Evolutionary conservation across 2,888 invertebrate genomes (phyloP), one percentile per base, ranked within the genome.

Genomic region (Cheilosia variabilis): DNA sequence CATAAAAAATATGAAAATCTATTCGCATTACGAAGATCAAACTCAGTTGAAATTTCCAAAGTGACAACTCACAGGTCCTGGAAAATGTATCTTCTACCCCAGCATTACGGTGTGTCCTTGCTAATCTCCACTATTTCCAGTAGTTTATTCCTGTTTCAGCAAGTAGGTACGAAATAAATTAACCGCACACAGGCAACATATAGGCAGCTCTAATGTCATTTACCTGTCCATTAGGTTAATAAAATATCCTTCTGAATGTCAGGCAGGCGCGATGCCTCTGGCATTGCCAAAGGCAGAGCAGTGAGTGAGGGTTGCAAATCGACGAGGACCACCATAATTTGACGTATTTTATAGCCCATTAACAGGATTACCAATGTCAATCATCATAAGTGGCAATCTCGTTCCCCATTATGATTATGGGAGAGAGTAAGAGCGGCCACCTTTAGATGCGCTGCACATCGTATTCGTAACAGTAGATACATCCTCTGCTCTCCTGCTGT

Each of bases 281-380:
- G 9, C 37, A 37, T 37, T 37, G 37, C 37, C 57, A 41, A 71
- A 53, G 19, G 60, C 66, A 80, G 76, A 76, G 62, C 68, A 58
- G 58, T 27, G 17, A 22, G 58, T 47, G 50, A 22, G 37, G 81
- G 86, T 76, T 72, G 72, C 76, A 58, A 37, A 10, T 37, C 13
- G 37, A 13, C 84, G 84, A 87, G 87, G 81, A 88, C 88, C 87
- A 88, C 87, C 87, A 88, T 88, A 88, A 88, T 88, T 88, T 87
- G 88, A 88, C 87, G 87, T 88, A 88, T 88, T 88, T 88, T 88
- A 88, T 88, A 88, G 88, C 88, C 88, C 88, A 88, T 88, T 88
- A 88, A 88, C 88, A 88, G 88, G 88, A 88, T 88, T 88, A 88
- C 88, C 87, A 88, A 88, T 88, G 88, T 88, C 88, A 88, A 88